Evolutionary conservation across 53 echinoderm and acorn worm genomes (phyloP).

Genomic region (Apostichopus leukothele): DNA sequence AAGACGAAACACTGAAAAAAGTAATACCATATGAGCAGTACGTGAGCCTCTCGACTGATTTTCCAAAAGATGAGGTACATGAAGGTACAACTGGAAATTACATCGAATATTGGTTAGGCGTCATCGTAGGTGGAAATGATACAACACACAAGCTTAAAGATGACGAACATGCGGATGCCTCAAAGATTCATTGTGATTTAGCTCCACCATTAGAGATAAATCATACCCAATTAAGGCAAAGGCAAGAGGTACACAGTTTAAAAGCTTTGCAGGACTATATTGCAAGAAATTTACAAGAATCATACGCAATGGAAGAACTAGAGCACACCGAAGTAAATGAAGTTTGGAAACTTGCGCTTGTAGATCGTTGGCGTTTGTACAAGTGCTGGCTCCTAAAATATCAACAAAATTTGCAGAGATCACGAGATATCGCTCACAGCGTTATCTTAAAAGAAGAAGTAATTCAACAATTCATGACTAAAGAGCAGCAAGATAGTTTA

Average conservation of each 20-base stretch:
- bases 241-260: constrained; percentile 1
- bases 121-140: not conserved
- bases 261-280: constrained; percentile 14
- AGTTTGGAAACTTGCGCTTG: constrained; percentile 48
- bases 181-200: not conserved
- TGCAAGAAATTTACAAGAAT: constrained; percentile 6
- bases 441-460: not conserved
- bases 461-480: not conserved
- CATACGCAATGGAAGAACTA: not conserved
- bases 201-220: constrained; percentile 35
- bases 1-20: constrained; percentile 54
- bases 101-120: constrained; percentile 43
- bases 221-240: not conserved
- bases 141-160: constrained; percentile 27
- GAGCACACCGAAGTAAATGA: constrained; percentile 7
- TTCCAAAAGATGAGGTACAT: not conserved
- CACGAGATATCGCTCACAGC: not conserved
- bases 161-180: constrained; percentile 33
- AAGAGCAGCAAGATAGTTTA: not conserved
- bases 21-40: constrained; percentile 70
- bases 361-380: constrained; percentile 73
- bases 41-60: constrained; percentile 49
- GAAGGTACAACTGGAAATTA: not conserved
- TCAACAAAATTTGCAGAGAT: constrained; percentile 11
- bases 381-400: constrained; percentile 53